Base-by-base conservation (phyloP, 2,888 invertebrate genomes). In the Beris chalybata region DNA sequence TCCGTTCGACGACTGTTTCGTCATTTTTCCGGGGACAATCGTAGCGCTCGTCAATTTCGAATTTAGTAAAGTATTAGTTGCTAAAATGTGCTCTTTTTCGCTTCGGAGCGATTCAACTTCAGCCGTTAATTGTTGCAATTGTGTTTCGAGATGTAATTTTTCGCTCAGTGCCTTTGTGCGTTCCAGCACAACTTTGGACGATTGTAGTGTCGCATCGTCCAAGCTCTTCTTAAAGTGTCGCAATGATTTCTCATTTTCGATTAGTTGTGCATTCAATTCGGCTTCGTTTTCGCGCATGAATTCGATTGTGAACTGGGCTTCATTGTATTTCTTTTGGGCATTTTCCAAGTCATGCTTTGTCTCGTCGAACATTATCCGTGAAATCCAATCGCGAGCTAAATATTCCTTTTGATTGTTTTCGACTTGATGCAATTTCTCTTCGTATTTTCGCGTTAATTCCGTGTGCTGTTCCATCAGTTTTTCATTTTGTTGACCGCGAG, bases 151-250 rank as follows among this genome's bases (percentile, higher is more conserved):
- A 29, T 84, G 83, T 31, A 88, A 74, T 71, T 88, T 87, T 54
- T 91, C 91, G 71, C 89, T 89, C 64, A 87, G 85, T 3, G 89
- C 83, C 71, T 89, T 87, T 0, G 89, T 89, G 73, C 91, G 86
- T 73, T 92, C 91, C 45, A 90, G 81, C 1, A 89, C 85, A 0
- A 87, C 86, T 75, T 90, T 88, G 0, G 92, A 91, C 22, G 89
- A 88, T 70, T 88, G 86, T n/a, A 91, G 81, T 0, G 88, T 88
- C 0, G 89, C 85, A 70, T 88, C 86, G 74, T 92, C 90, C 12
- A 91, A 82, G 64, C 89, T 87, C 67, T 86, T 85, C 65, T 86
- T 83, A n/a, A 90, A 76, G 0, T 82, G 78, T 15, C 86, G 83
- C 65, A 88, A 83, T 13, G 82, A 84, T 66, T 86, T 76, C 70